Percentiles rank a stretch among this genome's conserved stretches.
phyloP scores from a whole-genome alignment of 2,888 invertebrate genomes.

The Pinctada fucata region DNA sequence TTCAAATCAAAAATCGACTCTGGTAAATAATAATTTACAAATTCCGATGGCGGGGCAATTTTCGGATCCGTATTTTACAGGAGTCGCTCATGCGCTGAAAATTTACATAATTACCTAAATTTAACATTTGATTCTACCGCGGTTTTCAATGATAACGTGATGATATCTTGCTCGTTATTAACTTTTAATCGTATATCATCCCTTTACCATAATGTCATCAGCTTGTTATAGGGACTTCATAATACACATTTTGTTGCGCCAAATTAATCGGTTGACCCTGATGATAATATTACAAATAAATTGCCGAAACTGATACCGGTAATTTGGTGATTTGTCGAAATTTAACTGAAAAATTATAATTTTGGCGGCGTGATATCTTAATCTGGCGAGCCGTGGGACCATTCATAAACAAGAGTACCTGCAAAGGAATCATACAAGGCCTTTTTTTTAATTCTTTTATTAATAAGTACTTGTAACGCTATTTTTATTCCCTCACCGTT shows the following conservation, averaged over 20 bases:
- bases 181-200: neutral
- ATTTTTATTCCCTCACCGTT: no score
- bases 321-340: neutral
- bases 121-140: neutral
- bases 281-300: neutral
- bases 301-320: neutral
- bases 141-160: neutral
- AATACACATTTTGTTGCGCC: neutral
- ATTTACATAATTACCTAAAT: slow-evolving; percentile 3
- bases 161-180: neutral
- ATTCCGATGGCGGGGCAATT: neutral
- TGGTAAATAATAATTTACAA: neutral
- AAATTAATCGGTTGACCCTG: neutral
- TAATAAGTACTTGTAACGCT: no score
- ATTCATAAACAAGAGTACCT: no score
- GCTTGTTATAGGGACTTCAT: neutral
- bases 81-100: neutral
- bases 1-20: neutral
- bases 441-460: no score
- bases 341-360: neutral
- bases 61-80: slow-evolving; percentile 1
- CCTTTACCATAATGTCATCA: neutral
- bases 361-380: neutral
- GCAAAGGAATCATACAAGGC: no score
- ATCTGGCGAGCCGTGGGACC: neutral